Conservation (phyloP, 2,888 invertebrate genomes). For the Tanytarsus gracilentus region DNA sequence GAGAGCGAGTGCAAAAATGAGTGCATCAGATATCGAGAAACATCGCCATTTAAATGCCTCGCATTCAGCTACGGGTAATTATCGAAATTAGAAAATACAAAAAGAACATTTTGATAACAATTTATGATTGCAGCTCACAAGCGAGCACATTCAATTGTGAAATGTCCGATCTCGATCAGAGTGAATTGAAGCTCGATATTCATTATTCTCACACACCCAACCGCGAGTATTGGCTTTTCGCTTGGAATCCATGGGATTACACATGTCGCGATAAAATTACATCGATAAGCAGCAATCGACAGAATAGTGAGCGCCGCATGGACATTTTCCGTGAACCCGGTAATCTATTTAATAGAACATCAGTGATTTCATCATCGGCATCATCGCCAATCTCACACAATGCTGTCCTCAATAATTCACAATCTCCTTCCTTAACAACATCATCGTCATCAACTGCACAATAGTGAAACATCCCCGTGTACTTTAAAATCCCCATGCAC, state of each 20-base stretch:
- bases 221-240: slow-evolving; percentile 60
- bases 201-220: slow-evolving; percentile 59
- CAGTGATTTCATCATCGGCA: slow-evolving; percentile 23
- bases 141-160: slow-evolving; percentile 54
- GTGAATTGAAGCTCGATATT: slow-evolving; percentile 61
- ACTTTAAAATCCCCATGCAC: too few relatives aligned
- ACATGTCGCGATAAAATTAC: slow-evolving; percentile 50
- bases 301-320: slow-evolving; percentile 44
- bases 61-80: slow-evolving; percentile 63
- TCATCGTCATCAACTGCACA: slow-evolving; percentile 21
- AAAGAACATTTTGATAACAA: slow-evolving; percentile 30
- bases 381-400: slow-evolving; percentile 27
- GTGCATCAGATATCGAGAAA: slow-evolving; percentile 49
- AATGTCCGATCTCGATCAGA: slow-evolving; percentile 66
- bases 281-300: slow-evolving; percentile 41
- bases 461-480: not conserved
- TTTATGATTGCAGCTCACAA: slow-evolving; percentile 35
- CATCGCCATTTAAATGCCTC: slow-evolving; percentile 58
- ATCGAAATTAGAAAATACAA: not conserved
- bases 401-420: slow-evolving; percentile 13
- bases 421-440: slow-evolving; percentile 20
- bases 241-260: slow-evolving; percentile 70
- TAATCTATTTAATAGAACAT: slow-evolving; percentile 35
- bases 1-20: slow-evolving; percentile 62
- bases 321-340: slow-evolving; percentile 45